Evolutionary conservation across 2,797 vertebrate genomes (phyloP).

Genomic region (Babyrousa celebensis): DNA sequence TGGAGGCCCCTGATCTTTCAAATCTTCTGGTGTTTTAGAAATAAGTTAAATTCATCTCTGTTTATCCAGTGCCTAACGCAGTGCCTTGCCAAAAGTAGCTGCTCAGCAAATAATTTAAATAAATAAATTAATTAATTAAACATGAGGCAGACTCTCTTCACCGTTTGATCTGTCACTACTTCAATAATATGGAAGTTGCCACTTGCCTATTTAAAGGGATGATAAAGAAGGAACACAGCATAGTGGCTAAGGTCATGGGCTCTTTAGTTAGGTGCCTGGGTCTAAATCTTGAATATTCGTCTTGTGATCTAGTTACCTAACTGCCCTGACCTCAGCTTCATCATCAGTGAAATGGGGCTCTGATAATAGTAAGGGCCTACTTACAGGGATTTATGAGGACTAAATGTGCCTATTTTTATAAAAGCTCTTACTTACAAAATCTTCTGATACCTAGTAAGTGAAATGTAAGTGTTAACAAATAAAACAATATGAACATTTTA

Average conservation of each 20-base stretch:
- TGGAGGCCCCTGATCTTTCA: not conserved
- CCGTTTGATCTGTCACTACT: not conserved
- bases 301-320: not conserved
- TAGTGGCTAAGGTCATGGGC: not conserved
- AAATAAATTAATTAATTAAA: constrained; percentile 26
- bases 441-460: not conserved
- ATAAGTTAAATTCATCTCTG: constrained; percentile 2
- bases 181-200: not conserved
- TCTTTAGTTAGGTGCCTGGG: not conserved
- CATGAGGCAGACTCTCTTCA: not conserved
- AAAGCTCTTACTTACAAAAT: not conserved
- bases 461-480: constrained; percentile 20
- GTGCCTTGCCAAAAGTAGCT: not conserved
- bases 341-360: not conserved
- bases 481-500: not conserved
- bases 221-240: not conserved
- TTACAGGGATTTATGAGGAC: not conserved
- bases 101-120: not conserved
- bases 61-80: not conserved
- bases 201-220: not conserved
- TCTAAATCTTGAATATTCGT: not conserved
- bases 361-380: not conserved
- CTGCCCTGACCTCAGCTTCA: not conserved
- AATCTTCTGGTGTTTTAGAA: not conserved
- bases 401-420: not conserved